Conservation (phyloP, 2,888 invertebrate species). For the Tenodera sinensis region DNA sequence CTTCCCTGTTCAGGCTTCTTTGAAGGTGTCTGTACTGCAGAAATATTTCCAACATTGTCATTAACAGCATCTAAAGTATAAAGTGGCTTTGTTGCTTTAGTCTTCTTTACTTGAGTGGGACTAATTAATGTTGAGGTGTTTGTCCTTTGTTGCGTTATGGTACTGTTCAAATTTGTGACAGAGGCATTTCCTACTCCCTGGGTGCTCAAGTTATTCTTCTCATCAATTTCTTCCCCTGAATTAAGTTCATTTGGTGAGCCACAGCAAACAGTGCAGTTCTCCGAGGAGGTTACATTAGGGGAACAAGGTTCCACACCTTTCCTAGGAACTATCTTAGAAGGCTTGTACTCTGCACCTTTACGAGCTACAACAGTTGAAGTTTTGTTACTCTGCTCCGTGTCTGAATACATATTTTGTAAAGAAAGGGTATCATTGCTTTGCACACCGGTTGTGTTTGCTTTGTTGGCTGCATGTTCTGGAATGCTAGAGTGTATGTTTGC, state of each 20-base stretch:
- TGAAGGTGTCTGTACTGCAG: background rate
- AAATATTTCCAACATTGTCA: constrained; percentile 1
- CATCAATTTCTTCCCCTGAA: background rate
- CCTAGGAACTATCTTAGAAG: constrained; percentile 19
- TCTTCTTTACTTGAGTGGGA: background rate
- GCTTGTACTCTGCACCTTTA: constrained; percentile 13
- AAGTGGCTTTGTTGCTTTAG: constrained; percentile 21
- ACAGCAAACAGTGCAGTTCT: background rate
- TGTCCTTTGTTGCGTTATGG: background rate
- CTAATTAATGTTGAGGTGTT: background rate
- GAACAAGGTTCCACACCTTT: constrained; percentile 16
- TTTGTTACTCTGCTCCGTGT: constrained; percentile 53
- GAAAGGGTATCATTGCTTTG: background rate
- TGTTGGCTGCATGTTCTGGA: background rate
- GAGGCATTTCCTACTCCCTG: background rate
- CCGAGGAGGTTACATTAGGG: background rate
- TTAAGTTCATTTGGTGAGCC: background rate
- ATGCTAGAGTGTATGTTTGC: background rate
- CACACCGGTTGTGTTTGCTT: background rate
- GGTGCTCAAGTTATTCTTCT: background rate
- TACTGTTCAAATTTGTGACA: background rate
- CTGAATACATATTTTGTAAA: constrained; percentile 47
- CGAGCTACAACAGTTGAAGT: constrained; percentile 34
- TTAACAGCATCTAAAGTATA: constrained; percentile 24
- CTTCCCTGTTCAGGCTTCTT: constrained; percentile 2